Base-by-base conservation (phyloP, 2,888 invertebrate species). In the Drosophila pseudotalamancana region DNA sequence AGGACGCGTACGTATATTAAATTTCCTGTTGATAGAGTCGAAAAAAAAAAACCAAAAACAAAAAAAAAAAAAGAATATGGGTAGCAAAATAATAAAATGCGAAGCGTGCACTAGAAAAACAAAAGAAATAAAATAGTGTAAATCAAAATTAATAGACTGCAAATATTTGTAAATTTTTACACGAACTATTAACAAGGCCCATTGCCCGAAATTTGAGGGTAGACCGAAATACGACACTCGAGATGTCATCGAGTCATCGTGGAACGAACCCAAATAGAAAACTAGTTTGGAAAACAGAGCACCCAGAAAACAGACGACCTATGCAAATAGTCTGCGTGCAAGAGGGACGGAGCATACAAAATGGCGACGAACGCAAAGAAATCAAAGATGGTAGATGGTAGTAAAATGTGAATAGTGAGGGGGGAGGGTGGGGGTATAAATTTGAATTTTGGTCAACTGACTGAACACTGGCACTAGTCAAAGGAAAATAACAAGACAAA, bases 121-220 rank as follows among this genome's bases (percentile, higher is more conserved):
- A 78, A 67, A 67, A 49, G 53, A 69, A 67, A 16, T 14, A 48
- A 61, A 57, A 59, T 25, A 54, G 48, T 69, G 62, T 43, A 54
- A 78, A 82, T 64, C 72, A 77, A 82, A 88, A 88, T 90, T 87
- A 87, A 89, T 89, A 89, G 83, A 78, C 76, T 81, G 83, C 84
- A 90, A 90, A 90, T 90, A 90, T 90, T 90, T 90, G 87, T 88
- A 89, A 84, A 89, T 89, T 90, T 90, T 90, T 90, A 90, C 90
- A 90, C 86, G 89, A 89, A 89, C 90, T 90, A 89, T 90, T 90
- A 90, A 84, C 83, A 72, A 73, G 75, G 70, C 70, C 65, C 83
- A 86, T 57, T 65, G 37, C 25, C 43, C 50, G 23, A 39, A 27
- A 37, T 19, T 1, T 27, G 14, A 50, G 51, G 60, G 59, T 56